Evolutionary conservation across 2,113 vertebrate species (phyloP), one percentile per base, ranked within the genome.

Genomic region (Mirounga angustirostris): DNA sequence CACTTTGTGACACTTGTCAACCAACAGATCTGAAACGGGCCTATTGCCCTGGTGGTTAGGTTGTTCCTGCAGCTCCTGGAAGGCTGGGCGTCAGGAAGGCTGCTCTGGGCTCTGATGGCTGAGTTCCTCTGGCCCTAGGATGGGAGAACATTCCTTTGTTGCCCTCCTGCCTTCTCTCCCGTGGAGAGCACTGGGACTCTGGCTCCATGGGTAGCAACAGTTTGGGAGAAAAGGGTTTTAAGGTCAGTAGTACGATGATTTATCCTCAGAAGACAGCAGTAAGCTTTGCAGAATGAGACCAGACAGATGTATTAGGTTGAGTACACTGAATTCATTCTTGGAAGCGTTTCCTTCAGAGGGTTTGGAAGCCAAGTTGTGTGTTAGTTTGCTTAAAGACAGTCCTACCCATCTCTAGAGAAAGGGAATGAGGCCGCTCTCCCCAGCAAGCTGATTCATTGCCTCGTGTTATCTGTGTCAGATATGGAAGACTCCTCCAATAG

Each of bases 361-460:
- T 54, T 65, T 63, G 84, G 81, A 93, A 76, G 0, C 69, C 0
- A 40, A 21, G 52, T 24, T 0, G 4, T 63, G 10, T 46, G 2
- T 5, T 30, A 0, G 0, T n/a, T 67, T 59, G 54, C 93, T 97
- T 24, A 56, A 7, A 58, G 0, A 40, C 14, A 12, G 19, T 30
- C 54, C 0, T 15, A n/a, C 22, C 61, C 58, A 0, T 86, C 50
- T 74, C 0, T 0, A 89, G 94, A 97, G 16, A 0, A 10, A 30
- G 0, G 15, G 63, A 7, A 50, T 85, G 18, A 67, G 88, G 19
- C 74, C 7, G 26, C 81, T 26, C 21, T 21, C 74, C 18, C 0
- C 21, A 11, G 43, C 78, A 0, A 0, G 2, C 0, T 63, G 95
- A 96, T 79, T 94, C 91, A 21, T 33, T 9, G 65, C 95, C 50